Base-by-base conservation (phyloP, 2,888 invertebrate genomes). In the Odontocolon sp. region DNA sequence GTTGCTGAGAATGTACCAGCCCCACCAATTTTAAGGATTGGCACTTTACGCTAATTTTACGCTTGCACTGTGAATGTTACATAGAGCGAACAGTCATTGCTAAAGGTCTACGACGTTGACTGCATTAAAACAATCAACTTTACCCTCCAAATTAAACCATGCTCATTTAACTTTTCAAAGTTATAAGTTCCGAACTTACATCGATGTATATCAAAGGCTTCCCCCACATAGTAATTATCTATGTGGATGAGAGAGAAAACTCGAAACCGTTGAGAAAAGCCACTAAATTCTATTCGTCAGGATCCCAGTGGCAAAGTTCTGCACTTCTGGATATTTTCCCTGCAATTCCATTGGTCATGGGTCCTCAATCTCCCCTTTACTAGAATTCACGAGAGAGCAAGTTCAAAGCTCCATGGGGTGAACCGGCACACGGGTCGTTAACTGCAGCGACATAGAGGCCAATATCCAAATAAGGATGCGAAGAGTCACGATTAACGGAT, bases 401-500 rank as follows among this genome's bases (percentile, higher is more conserved):
- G 47, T 1, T 11, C 26, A 16, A 36, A 56, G 31, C 38, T 61
- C 3, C 11, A 6, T 2, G 61, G 42, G 5, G 21, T n/a, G 54
- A 42, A 36, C 11, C 45, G n/a, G 21, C 40, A 54, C 26, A 38
- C 45, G 38, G 31, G 56, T 72, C 66, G 59, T 71, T 67, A 71
- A 71, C 16, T 73, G 36, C 21, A 63, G 38, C 31, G 45, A 66
- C 47, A 70, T 59, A 28, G 40, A 57, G 23, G 47, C 18, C 33
- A 18, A 66, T 76, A 59, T 66, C n/a, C 28, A 59, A 59, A 66
- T 70, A 23, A 40, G 57, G 16, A 31, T 47, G 59, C 50, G 28
- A n/a, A 61, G 40, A 61, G 45, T 54, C 47, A 47, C 67, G 42
- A 72, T 67, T 36, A 18, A 61, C 36, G 45, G 26, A 72, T 72